Percentiles rank a stretch among this genome's conserved stretches.
phyloP scores from a whole-genome alignment of 53 echinoderm and acorn worm species.

The Arbacia lixula region DNA sequence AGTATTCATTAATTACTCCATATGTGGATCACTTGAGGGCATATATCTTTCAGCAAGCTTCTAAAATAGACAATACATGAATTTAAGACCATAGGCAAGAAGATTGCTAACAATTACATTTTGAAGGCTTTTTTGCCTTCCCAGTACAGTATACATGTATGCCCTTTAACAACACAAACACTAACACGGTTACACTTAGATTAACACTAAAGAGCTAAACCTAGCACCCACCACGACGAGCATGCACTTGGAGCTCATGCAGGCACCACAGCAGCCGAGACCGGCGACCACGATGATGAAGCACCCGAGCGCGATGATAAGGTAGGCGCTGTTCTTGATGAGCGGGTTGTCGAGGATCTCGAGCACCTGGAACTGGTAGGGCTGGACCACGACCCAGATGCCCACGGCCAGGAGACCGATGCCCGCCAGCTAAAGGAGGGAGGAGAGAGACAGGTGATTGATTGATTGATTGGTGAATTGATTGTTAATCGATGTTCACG shows the following conservation, averaged over 20 bases:
- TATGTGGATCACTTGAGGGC: too few relatives aligned
- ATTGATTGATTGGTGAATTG: too few relatives aligned
- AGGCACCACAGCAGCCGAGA: conserved; percentile 79
- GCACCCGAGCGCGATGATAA: conserved; percentile 79
- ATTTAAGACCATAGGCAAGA: too few relatives aligned
- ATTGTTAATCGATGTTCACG: too few relatives aligned
- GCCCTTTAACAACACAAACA: not conserved
- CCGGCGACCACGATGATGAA: conserved; percentile 75
- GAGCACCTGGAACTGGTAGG: conserved; percentile 78
- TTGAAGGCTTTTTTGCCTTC: too few relatives aligned
- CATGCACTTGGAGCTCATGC: conserved; percentile 77
- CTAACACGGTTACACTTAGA: not conserved
- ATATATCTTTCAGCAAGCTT: too few relatives aligned
- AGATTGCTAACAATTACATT: too few relatives aligned
- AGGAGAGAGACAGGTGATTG: too few relatives aligned
- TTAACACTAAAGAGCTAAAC: too few relatives aligned
- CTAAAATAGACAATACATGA: too few relatives aligned
- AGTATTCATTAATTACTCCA: too few relatives aligned
- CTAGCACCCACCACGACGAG: conserved; percentile 86
- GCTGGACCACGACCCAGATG: conserved; percentile 73
- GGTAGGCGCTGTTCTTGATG: conserved; percentile 72
- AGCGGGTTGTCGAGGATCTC: conserved; percentile 78
- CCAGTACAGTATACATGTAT: too few relatives aligned
- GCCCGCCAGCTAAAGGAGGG: conserved; percentile 70
- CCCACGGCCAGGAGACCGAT: conserved; percentile 80